phyloP scores from a whole-genome alignment of 2,113 vertebrate genomes.

The Dromaius novaehollandiae region DNA sequence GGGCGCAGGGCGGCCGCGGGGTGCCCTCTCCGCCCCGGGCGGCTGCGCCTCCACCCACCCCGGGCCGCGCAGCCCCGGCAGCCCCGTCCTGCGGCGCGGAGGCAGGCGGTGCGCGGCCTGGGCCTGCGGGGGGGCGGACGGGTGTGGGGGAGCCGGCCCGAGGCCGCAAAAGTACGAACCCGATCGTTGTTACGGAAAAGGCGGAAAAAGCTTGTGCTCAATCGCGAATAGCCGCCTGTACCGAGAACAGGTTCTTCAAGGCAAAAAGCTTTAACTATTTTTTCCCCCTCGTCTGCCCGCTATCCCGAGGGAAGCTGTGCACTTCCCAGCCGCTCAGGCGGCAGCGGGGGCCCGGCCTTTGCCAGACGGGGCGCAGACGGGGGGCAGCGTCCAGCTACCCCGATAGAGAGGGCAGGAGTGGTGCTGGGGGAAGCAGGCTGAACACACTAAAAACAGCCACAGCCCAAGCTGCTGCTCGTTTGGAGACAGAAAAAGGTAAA shows the following conservation, averaged over 20 bases:
- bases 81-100: neutral
- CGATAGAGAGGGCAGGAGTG: neutral
- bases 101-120: too few relatives aligned
- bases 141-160: neutral
- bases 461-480: neutral
- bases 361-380: too few relatives aligned
- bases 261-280: neutral
- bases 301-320: fast-evolving
- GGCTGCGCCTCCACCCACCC: constrained; percentile 27
- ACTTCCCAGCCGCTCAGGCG: neutral
- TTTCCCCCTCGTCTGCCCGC: neutral
- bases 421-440: neutral
- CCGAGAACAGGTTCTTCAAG: neutral
- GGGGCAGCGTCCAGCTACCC: neutral
- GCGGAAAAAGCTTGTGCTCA: neutral
- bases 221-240: neutral
- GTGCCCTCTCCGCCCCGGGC: constrained; percentile 56
- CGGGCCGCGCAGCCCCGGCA: neutral
- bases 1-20: constrained; percentile 25
- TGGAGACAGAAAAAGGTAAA: neutral
- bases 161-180: neutral
- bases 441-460: neutral
- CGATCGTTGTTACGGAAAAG: neutral
- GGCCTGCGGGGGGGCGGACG: neutral
- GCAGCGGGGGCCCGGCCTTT: neutral